phyloP scores from a whole-genome alignment of 2,888 invertebrate species.

The Timema cristinae region DNA sequence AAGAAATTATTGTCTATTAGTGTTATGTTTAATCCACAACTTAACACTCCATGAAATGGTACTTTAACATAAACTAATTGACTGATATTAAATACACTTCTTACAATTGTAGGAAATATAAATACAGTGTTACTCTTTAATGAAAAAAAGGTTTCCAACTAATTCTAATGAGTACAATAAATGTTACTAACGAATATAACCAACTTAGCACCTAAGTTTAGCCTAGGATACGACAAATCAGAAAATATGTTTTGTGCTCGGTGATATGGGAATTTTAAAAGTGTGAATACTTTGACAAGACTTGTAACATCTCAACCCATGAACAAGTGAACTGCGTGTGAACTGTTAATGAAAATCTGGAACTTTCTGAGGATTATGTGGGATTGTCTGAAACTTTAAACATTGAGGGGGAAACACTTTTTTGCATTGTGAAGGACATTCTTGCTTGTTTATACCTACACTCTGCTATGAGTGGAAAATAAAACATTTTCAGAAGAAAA shows the following conservation, averaged over 20 bases:
- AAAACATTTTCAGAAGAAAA: background rate
- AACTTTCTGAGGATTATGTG: constrained; percentile 5
- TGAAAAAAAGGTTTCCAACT: too few species aligned
- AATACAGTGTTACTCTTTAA: too few species aligned
- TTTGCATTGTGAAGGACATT: background rate
- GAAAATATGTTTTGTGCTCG: constrained; percentile 1
- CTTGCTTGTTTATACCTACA: background rate
- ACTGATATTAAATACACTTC: too few species aligned
- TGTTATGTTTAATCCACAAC: too few species aligned
- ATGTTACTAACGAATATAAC: too few species aligned
- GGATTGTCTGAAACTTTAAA: constrained; percentile 5
- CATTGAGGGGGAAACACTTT: constrained; percentile 10
- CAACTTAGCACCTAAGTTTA: too few species aligned
- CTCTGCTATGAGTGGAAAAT: constrained; percentile 2
- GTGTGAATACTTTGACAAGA: constrained; percentile 4
- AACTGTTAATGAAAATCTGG: constrained; percentile 10
- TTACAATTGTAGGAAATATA: too few species aligned
- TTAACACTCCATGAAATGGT: too few species aligned
- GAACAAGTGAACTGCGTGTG: constrained; percentile 10
- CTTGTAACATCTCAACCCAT: constrained; percentile 16
- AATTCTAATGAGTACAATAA: too few species aligned
- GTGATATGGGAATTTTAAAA: background rate
- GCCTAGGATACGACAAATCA: too few species aligned
- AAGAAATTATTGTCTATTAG: too few species aligned
- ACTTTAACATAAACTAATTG: too few species aligned